phyloP scores from a whole-genome alignment of 2,888 invertebrate species.

The Caenorhabditis sp. region DNA sequence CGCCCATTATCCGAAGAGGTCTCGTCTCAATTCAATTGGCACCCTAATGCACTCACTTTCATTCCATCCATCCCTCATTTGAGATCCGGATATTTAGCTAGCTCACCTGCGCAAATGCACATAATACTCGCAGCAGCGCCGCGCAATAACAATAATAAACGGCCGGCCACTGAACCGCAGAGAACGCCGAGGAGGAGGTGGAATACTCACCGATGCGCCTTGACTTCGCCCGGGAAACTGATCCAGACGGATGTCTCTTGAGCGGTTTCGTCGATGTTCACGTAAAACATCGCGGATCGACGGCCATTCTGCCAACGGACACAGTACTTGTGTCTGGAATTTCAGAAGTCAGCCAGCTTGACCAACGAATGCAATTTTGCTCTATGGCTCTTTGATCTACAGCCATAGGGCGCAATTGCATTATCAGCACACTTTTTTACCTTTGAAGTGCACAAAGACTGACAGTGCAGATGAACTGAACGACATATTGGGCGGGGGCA shows the following conservation, averaged over 20 bases:
- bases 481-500: conserved; percentile 54
- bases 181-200: too few relatives aligned
- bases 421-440: not conserved
- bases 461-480: conserved; percentile 59
- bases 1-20: conserved; percentile 4
- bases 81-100: conserved; percentile 1
- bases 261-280: conserved; percentile 55
- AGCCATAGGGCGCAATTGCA: too few relatives aligned
- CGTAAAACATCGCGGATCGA: conserved; percentile 53
- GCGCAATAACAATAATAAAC: conserved; percentile 27
- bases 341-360: too few relatives aligned
- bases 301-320: conserved; percentile 57
- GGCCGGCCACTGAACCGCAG: too few relatives aligned
- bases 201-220: conserved; percentile 50
- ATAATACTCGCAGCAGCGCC: conserved; percentile 21
- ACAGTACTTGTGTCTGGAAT: conserved; percentile 59
- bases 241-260: conserved; percentile 39
- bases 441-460: conserved; percentile 23
- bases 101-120: conserved; percentile 62
- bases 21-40: conserved; percentile 19
- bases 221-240: conserved; percentile 55
- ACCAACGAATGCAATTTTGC: too few relatives aligned
- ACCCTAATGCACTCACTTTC: conserved; percentile 30
- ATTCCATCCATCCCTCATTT: not conserved
- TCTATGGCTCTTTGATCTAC: too few relatives aligned